phyloP scores from a whole-genome alignment of 2,888 invertebrate species.

The Hydroisotoma schaefferi region DNA sequence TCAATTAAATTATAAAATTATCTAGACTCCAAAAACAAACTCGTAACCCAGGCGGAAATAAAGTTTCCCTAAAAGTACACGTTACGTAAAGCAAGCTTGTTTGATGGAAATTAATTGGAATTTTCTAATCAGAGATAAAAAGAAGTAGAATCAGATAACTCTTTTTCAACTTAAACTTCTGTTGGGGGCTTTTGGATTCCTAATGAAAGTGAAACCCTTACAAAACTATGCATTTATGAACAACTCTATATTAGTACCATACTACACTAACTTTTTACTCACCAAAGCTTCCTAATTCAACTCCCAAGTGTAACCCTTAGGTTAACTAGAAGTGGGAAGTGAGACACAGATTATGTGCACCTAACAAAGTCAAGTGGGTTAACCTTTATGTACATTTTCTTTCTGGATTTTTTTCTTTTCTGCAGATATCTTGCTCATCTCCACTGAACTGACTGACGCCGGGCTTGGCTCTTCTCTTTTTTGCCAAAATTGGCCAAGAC shows the following conservation, averaged over 20 bases:
- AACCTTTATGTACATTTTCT: conserved; percentile 4
- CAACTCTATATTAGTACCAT: too few relatives aligned
- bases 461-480: background rate
- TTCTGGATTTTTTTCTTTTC: conserved; percentile 1
- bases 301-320: conserved; percentile 7
- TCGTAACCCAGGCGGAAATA: conserved; percentile 1
- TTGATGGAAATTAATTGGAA: conserved; percentile 40
- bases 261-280: too few relatives aligned
- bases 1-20: too few relatives aligned
- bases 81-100: conserved; percentile 27
- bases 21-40: too few relatives aligned
- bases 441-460: too few relatives aligned
- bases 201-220: too few relatives aligned
- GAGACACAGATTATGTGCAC: conserved; percentile 9
- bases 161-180: too few relatives aligned
- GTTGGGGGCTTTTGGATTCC: too few relatives aligned
- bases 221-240: too few relatives aligned
- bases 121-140: conserved; percentile 23
- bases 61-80: conserved; percentile 7
- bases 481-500: conserved; percentile 1
- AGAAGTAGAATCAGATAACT: conserved; percentile 2
- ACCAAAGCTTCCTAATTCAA: too few relatives aligned
- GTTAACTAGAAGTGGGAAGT: conserved; percentile 16
- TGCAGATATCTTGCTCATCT: background rate
- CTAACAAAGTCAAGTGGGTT: conserved; percentile 10